phyloP scores from a whole-genome alignment of 2,797 vertebrate species.

The Chrysolophus pictus region DNA sequence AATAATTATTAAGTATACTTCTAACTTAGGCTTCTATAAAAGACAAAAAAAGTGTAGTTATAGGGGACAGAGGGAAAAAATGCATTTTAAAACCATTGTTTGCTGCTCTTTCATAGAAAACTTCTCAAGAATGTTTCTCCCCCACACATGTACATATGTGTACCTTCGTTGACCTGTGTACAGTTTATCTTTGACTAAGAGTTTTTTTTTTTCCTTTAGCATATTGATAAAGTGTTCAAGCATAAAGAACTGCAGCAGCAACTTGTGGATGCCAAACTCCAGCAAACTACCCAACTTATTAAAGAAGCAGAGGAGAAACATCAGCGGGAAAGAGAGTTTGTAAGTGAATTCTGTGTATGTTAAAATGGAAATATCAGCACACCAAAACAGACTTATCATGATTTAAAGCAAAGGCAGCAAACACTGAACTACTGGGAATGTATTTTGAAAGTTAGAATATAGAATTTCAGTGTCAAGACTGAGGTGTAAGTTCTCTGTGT shows the following conservation, averaged over 20 bases:
- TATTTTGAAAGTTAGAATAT: neutral
- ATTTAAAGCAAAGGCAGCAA: neutral
- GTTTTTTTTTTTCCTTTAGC: slow-evolving; percentile 77
- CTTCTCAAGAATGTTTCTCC: neutral
- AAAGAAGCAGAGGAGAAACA: slow-evolving; percentile 97
- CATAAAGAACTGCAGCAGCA: slow-evolving; percentile 98
- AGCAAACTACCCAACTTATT: slow-evolving; percentile 95
- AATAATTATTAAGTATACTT: neutral
- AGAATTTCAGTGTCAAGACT: neutral
- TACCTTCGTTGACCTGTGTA: neutral
- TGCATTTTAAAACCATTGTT: neutral
- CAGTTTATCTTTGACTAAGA: neutral
- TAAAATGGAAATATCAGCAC: neutral
- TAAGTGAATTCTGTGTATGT: slow-evolving; percentile 78
- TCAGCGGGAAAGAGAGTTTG: slow-evolving; percentile 94
- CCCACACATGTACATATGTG: fast-evolving
- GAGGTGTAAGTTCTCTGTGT: neutral
- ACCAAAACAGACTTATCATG: neutral
- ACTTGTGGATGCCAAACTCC: slow-evolving; percentile 96
- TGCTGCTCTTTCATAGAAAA: neutral
- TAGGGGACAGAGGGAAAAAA: fast-evolving
- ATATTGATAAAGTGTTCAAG: slow-evolving; percentile 98
- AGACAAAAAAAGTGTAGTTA: neutral
- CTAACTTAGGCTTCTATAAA: neutral
- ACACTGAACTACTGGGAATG: neutral